Evolutionary conservation across 2,888 invertebrate species (phyloP).

Genomic region (Hesperia comma): DNA sequence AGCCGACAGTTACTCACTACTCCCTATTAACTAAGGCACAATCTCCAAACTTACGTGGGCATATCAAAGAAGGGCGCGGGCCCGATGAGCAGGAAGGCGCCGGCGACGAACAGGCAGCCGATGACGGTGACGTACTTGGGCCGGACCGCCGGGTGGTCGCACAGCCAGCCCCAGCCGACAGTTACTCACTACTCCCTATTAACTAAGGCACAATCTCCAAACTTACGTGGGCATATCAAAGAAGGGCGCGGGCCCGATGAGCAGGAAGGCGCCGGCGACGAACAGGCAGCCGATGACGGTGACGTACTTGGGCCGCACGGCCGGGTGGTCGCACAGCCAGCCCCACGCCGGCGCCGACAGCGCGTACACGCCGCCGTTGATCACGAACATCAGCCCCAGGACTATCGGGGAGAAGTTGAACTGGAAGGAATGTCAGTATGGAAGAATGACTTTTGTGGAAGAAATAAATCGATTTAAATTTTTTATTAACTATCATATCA

Average conservation of each 20-base stretch:
- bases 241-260: slow-evolving; percentile 93
- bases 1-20: too few species aligned
- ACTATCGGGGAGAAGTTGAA: slow-evolving; percentile 88
- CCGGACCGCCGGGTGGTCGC: slow-evolving; percentile 86
- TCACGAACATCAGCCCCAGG: slow-evolving; percentile 92
- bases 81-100: too few species aligned
- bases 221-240: slow-evolving; percentile 85
- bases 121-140: slow-evolving; percentile 88
- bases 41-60: too few species aligned
- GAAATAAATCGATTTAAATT: not conserved
- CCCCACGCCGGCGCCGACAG: slow-evolving; percentile 91
- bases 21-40: too few species aligned
- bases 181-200: too few species aligned
- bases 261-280: slow-evolving; percentile 87
- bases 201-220: too few species aligned
- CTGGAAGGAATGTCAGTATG: slow-evolving; percentile 54
- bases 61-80: too few species aligned
- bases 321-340: slow-evolving; percentile 89
- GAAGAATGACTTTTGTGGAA: not conserved
- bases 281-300: slow-evolving; percentile 87
- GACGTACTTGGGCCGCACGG: slow-evolving; percentile 86
- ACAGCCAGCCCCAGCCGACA: slow-evolving; percentile 93
- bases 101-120: slow-evolving; percentile 87
- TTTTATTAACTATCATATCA: too few species aligned
- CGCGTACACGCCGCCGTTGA: slow-evolving; percentile 92